Base-by-base conservation (phyloP, 2,113 vertebrate genomes). In the Otocyon megalotis region DNA sequence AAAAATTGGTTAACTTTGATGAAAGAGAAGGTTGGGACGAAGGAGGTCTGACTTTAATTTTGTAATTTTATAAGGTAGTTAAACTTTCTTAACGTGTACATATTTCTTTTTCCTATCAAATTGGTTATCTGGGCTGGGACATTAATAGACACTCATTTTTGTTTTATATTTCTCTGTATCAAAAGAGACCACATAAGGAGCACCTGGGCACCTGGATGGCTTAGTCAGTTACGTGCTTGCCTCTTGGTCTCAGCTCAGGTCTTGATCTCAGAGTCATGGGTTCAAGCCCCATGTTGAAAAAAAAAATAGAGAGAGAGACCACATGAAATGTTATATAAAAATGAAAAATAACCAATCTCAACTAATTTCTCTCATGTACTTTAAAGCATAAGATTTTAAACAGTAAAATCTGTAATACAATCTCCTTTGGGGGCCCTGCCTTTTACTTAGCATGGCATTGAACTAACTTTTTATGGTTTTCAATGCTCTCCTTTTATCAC, bases 31-130 rank as follows among this genome's bases (percentile, higher is more conserved):
- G 13, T 14, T 35, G 3, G 56, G 5, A 13, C n/a, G 5, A 80
- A 10, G 16, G 14, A 28, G 0, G 2, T 32, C 11, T 30, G 14
- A 1, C 13, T 95, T 79, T 72, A 90, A 77, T 76, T 89, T n/a
- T 86, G 28, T 93, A 1, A 35, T 90, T 82, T 89, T 94, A 88
- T 83, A 60, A 76, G 53, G n/a, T 81, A 65, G 86, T 90, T 81
- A 82, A 95, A 56, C 28, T 81, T 48, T 88, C 35, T 86, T 58
- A 58, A 43, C 35, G 17, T 10, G 3, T 69, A 14, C 14, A 26
- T 35, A 14, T 32, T 69, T 67, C 9, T 77, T 96, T 90, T 94
- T 71, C 65, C 9, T 63, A 63, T 28, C 6, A 53, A 71, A 83
- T 1, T 0, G 2, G 0, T 82, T 81, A 13, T 56, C 22, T 85